Base-by-base conservation (phyloP, 1,140 invertebrate genomes). In the Drosophila oshimai region DNA sequence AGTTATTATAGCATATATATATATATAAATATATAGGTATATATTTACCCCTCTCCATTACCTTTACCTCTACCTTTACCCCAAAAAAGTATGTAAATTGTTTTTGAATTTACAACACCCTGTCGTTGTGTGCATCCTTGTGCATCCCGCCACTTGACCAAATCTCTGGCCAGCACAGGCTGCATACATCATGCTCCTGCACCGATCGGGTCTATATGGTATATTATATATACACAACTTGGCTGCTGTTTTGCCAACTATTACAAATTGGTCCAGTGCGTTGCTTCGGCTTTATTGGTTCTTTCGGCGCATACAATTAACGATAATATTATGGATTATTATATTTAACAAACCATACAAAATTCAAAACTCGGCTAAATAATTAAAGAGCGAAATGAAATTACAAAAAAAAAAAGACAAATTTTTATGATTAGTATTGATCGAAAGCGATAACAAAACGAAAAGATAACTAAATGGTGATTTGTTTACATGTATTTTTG, bases 261-360 rank as follows among this genome's bases (percentile, higher is more conserved):
- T 64, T 24, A 54, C 26, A 54, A 68, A 74, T 74, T 78, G 74
- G 69, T 84, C 78, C 78, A 83, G 53, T 83, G 69, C 73, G 62
- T 83, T 84, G 79, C 80, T 84, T 84, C 78, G 71, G 80, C 74
- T 68, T 84, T 75, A 79, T 79, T 79, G 74, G 74, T 65, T 80
- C 44, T 57, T 44, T 55, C 47, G 53, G 39, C 70, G 69, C 74
- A 61, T 74, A 50, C 15, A 57, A 64, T 39, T 22, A 41, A 69
- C 31, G 24, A 64, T 9, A 54, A 24, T 42, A 41, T 39, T 15
- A 57, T 46, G 49, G 34, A 78, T 22, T n/a, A 62, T 50, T 51
- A 45, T 37, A 54, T 49, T 51, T 26, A 65, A 26, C 10, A 55
- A 24, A 47, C 29, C 20, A 58, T 2, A 37, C 6, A 34, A 73